A percentile compares a stretch with the other conserved stretches of the same genome.
phyloP scores from a whole-genome alignment of 2,888 invertebrate species.

The Eubasilissa splendida region DNA sequence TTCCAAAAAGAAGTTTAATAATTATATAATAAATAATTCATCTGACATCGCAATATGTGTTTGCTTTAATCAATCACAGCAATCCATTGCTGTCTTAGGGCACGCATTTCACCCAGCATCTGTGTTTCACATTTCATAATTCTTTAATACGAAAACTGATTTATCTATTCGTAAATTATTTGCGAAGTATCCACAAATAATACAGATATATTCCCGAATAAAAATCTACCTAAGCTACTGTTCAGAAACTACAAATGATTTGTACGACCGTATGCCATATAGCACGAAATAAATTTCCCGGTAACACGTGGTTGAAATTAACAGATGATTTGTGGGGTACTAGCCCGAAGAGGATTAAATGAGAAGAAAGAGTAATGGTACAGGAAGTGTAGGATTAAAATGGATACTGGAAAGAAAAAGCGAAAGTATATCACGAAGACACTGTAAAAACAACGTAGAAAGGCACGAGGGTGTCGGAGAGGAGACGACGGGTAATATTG shows the following conservation, averaged over 20 bases:
- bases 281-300: constrained; percentile 22
- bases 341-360: not conserved
- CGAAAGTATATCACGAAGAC: not conserved
- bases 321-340: constrained; percentile 22
- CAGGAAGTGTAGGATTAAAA: not conserved
- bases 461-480: not conserved
- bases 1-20: too few species aligned
- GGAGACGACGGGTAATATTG: not conserved
- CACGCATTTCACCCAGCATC: too few species aligned
- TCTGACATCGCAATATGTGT: too few species aligned
- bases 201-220: too few species aligned
- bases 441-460: constrained; percentile 6
- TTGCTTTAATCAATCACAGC: too few species aligned
- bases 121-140: too few species aligned
- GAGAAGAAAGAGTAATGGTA: not conserved
- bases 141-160: too few species aligned
- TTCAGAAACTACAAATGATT: not conserved
- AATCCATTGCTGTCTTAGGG: too few species aligned
- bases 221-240: too few species aligned
- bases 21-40: too few species aligned
- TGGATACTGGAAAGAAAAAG: not conserved
- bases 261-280: not conserved
- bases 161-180: too few species aligned
- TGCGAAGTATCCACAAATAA: too few species aligned
- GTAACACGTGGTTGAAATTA: constrained; percentile 29